phyloP scores from a whole-genome alignment of 2,113 vertebrate genomes.

The Heptranchias perlo region DNA sequence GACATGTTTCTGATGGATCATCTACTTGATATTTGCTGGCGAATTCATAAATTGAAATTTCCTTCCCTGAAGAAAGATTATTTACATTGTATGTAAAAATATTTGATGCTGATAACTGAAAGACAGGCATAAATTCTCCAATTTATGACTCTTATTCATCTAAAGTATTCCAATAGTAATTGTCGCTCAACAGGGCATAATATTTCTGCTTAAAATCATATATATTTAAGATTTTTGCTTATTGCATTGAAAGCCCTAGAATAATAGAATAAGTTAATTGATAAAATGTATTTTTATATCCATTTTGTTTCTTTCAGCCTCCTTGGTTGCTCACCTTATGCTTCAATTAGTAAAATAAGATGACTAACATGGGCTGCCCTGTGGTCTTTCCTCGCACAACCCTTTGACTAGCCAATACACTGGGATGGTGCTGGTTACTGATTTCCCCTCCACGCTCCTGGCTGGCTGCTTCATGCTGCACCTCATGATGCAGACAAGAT shows the following conservation, averaged over 20 bases:
- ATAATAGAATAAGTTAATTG: not conserved
- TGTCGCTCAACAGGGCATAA: not conserved
- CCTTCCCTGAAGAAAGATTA: not conserved
- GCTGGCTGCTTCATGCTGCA: not conserved
- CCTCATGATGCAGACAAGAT: not conserved
- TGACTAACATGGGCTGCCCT: not conserved
- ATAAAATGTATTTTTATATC: not conserved
- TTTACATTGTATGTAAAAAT: too few relatives aligned
- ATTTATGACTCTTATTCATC: not conserved
- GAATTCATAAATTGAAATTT: slow-evolving; percentile 42
- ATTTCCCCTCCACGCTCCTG: not conserved
- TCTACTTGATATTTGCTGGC: slow-evolving; percentile 64
- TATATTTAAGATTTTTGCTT: not conserved
- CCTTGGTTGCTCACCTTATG: not conserved
- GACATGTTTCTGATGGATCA: slow-evolving; percentile 65
- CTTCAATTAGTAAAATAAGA: not conserved
- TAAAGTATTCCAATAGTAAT: too few relatives aligned
- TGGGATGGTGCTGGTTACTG: too few relatives aligned
- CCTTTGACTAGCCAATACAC: too few relatives aligned
- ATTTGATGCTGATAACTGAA: not conserved
- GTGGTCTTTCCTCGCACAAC: not conserved
- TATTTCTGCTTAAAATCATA: not conserved
- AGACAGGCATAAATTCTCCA: not conserved
- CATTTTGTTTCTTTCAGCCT: not conserved
- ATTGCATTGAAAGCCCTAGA: not conserved